Percentiles rank a stretch among this genome's conserved stretches.
Conservation (phyloP, 2,113 vertebrate species). For the Ophiodon elongatus region DNA sequence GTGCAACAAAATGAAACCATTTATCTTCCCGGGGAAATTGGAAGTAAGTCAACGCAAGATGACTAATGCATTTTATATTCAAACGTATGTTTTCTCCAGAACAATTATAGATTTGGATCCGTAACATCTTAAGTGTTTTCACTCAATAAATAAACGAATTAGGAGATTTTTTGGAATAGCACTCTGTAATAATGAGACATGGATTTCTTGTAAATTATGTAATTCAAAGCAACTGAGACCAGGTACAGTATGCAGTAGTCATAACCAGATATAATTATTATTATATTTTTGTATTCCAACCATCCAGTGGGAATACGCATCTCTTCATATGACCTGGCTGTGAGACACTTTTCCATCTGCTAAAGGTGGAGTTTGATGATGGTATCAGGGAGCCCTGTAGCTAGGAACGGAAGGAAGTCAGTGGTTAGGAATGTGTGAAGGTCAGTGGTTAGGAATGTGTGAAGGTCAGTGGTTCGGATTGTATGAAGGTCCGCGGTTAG, state of each 20-base stretch:
- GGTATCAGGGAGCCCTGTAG: not conserved
- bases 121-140: not conserved
- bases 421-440: not conserved
- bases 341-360: not conserved
- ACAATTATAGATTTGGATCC: constrained; percentile 11
- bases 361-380: not conserved
- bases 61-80: constrained; percentile 56
- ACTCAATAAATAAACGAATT: not conserved
- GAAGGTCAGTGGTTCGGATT: not conserved
- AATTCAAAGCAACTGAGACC: not conserved
- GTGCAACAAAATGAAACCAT: constrained; percentile 63
- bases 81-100: constrained; percentile 10
- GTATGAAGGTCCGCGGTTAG: not conserved
- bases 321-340: not conserved
- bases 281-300: not conserved
- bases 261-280: not conserved
- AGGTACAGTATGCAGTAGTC: not conserved
- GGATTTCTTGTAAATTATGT: not conserved
- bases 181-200: not conserved
- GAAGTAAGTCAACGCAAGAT: constrained; percentile 50
- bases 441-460: not conserved
- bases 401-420: not conserved
- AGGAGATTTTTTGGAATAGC: too few relatives aligned
- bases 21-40: constrained; percentile 55
- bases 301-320: not conserved